Conservation (phyloP, 2,888 invertebrate genomes). For the Metallyticus violacea region DNA sequence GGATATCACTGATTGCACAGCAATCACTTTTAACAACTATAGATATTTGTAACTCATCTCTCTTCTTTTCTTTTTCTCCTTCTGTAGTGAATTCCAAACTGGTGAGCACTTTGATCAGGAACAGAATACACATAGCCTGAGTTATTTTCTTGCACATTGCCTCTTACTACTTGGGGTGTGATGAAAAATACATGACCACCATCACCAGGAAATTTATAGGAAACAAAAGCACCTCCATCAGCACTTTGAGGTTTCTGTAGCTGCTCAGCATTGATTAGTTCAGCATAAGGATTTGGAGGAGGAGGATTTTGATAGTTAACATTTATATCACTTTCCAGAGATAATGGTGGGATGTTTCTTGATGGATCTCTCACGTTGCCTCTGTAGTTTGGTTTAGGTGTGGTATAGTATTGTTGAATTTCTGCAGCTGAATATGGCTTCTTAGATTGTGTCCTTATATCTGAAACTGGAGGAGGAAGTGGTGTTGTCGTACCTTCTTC, state of each 20-base stretch:
- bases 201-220: slow-evolving; percentile 70
- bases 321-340: slow-evolving; percentile 63
- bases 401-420: neutral
- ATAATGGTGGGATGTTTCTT: slow-evolving; percentile 38
- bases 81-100: neutral
- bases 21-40: neutral
- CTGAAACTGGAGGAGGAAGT: slow-evolving; percentile 36
- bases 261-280: slow-evolving; percentile 53
- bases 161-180: slow-evolving; percentile 61
- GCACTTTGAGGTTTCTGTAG: slow-evolving; percentile 40
- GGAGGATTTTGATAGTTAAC: slow-evolving; percentile 72
- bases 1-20: neutral
- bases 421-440: neutral
- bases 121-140: neutral
- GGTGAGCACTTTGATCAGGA: neutral
- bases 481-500: slow-evolving; percentile 34
- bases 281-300: slow-evolving; percentile 65
- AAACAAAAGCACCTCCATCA: slow-evolving; percentile 58
- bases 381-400: slow-evolving; percentile 1
- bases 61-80: slow-evolving; percentile 11
- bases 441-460: slow-evolving; percentile 24
- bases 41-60: neutral
- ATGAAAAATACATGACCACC: slow-evolving; percentile 72
- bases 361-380: neutral
- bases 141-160: neutral